Base-by-base conservation (phyloP, 2,797 vertebrate genomes). In the Megaceryle alcyon region DNA sequence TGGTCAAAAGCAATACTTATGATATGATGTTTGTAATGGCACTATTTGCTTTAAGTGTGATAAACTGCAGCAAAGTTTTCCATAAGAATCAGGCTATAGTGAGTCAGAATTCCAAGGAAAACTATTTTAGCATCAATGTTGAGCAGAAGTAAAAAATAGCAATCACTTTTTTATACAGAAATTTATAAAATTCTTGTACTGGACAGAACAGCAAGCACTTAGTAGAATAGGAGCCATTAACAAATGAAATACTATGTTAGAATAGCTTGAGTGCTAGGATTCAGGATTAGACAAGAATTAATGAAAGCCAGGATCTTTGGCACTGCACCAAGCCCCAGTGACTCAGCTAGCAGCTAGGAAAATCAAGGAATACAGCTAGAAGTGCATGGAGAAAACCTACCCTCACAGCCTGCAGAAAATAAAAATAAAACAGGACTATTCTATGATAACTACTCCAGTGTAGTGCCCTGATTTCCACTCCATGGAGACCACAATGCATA, bases 261-360 rank as follows among this genome's bases (percentile, higher is more conserved):
- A 87, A 69, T 31, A 88, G 28, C 4, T 75, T 2, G 2, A 75
- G 20, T 41, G 31, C 29, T 1, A 1, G 31, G 33, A 78, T 63
- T 64, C 29, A 39, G 61, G 65, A 76, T 68, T 72, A 82, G 59
- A 70, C 25, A 85, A 81, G 26, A 64, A 25, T 31, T 86, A 84
- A 82, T 66, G 41, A 90, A 91, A 92, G 35, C 25, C 83, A 85
- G 71, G 43, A 78, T 61, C 69, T 84, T 54, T 1, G 1, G 69
- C 88, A 69, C 39, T 43, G 37, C 53, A 75, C 56, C 84, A 85
- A 88, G 18, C 43, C 49, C n/a, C 37, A 56, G 53, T 93, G 85
- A 92, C 59, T 94, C 95, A 97, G 91, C 57, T 51, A 88, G 49
- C 49, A 82, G 43, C 59, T 84, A 68, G 41, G 43, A 79, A 82